These are phyloP conservation scores for Venusia cambrica DNA, from an alignment of 2,888 invertebrate genomes.

Conservation along the genomic window DNA sequence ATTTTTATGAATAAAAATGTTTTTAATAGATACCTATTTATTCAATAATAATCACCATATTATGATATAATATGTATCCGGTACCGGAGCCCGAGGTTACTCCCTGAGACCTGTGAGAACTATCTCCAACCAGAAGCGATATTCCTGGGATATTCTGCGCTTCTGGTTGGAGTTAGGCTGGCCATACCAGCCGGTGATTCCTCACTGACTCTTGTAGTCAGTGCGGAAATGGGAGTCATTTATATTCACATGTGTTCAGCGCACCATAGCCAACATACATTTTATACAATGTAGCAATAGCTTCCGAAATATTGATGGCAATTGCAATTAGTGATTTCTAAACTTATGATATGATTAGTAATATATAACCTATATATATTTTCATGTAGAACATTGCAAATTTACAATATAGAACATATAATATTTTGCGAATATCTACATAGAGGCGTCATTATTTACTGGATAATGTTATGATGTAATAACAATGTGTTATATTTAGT, in stretches of 20 bases:
- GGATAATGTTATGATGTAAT: conserved; percentile 39
- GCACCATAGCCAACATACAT: conserved; percentile 8
- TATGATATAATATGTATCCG: conserved; percentile 16
- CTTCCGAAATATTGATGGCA: conserved; percentile 6
- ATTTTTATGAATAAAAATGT: conserved; percentile 15
- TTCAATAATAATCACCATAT: conserved; percentile 29
- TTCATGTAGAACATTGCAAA: conserved; percentile 55
- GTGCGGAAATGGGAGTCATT: no score
- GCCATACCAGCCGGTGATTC: no score
- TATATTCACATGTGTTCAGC: no score
- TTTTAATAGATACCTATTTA: conserved; percentile 17
- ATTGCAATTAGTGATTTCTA: conserved; percentile 22
- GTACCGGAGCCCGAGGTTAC: no score
- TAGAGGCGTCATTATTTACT: conserved; percentile 73
- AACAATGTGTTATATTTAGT: conserved; percentile 47
- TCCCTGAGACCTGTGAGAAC: no score
- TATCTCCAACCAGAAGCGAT: no score
- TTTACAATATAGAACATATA: conserved; percentile 53
- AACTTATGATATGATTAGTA: conserved; percentile 30
- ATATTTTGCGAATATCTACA: conserved; percentile 77
- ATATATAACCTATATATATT: conserved; percentile 32
- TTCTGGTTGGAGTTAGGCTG: no score
- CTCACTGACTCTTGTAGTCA: no score
- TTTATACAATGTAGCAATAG: conserved; percentile 8
- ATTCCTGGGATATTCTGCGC: no score